phyloP scores from a whole-genome alignment of 2,797 vertebrate genomes.

The Acrossocheilus fasciatus region DNA sequence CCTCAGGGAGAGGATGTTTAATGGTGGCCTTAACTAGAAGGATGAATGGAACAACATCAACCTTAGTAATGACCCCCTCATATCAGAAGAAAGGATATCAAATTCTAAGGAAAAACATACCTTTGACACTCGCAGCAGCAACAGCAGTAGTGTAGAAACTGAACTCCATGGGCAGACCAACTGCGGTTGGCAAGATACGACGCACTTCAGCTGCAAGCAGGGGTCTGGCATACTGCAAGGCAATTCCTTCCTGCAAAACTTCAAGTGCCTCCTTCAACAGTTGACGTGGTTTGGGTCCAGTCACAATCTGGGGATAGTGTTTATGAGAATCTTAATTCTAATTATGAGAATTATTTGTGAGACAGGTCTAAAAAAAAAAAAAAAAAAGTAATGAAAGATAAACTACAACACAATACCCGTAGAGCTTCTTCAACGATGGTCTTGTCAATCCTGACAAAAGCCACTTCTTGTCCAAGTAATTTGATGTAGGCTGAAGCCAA shows the following conservation, averaged over 20 bases:
- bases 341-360: too few relatives aligned
- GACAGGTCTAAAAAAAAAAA: not conserved
- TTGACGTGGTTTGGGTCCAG: slow-evolving; percentile 53
- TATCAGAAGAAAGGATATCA: not conserved
- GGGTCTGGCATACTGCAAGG: slow-evolving; percentile 72
- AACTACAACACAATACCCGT: slow-evolving; percentile 68
- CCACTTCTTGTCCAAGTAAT: slow-evolving; percentile 82
- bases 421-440: slow-evolving; percentile 70
- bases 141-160: slow-evolving; percentile 77
- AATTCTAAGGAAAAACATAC: slow-evolving; percentile 66
- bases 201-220: slow-evolving; percentile 77
- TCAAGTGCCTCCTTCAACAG: slow-evolving; percentile 57
- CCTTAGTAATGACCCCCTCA: not conserved
- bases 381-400: not conserved
- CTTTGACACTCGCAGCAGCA: slow-evolving; percentile 63
- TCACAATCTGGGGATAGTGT: slow-evolving; percentile 63
- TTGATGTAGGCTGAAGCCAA: slow-evolving; percentile 78
- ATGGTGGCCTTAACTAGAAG: slow-evolving; percentile 73
- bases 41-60: slow-evolving; percentile 36
- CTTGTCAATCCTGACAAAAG: slow-evolving; percentile 79
- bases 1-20: slow-evolving; percentile 74
- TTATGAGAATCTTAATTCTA: not conserved
- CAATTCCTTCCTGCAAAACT: slow-evolving; percentile 70
- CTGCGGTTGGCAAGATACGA: slow-evolving; percentile 77
- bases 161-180: slow-evolving; percentile 83